phyloP scores from a whole-genome alignment of 2,888 invertebrate species.

The Andrena haemorrhoa region DNA sequence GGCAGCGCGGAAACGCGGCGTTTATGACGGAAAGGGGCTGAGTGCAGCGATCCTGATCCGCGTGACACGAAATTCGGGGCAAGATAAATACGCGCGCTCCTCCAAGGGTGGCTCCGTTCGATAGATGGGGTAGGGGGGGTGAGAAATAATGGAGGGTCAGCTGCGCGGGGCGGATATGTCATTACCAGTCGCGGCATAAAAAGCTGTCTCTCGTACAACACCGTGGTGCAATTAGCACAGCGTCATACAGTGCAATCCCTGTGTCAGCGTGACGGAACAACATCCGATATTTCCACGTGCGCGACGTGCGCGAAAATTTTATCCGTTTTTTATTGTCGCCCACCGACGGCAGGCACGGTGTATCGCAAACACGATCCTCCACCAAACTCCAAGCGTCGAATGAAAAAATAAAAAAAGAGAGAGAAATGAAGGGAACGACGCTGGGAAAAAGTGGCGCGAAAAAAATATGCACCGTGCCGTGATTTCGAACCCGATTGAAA shows the following conservation, averaged over 20 bases:
- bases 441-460: not conserved
- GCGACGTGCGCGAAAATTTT: slow-evolving; percentile 52
- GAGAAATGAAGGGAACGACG: not conserved
- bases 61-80: slow-evolving; percentile 38
- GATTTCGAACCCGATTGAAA: slow-evolving; percentile 14
- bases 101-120: slow-evolving; percentile 53
- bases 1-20: not conserved
- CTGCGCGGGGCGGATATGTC: slow-evolving; percentile 76
- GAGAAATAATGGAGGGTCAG: slow-evolving; percentile 79
- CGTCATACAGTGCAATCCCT: slow-evolving; percentile 67
- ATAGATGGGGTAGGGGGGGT: slow-evolving; percentile 54
- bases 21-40: slow-evolving; percentile 23
- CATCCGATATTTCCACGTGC: slow-evolving; percentile 56
- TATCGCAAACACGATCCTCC: slow-evolving; percentile 22
- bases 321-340: slow-evolving; percentile 50
- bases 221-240: slow-evolving; percentile 66
- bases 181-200: slow-evolving; percentile 76
- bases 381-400: not conserved
- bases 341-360: not conserved
- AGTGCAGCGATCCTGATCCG: slow-evolving; percentile 10
- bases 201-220: slow-evolving; percentile 69
- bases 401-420: not conserved
- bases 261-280: slow-evolving; percentile 55
- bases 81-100: slow-evolving; percentile 53
- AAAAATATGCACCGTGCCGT: not conserved